Evolutionary conservation across 2,888 invertebrate species (phyloP).

Genomic region (Tachystola acroxantha): DNA sequence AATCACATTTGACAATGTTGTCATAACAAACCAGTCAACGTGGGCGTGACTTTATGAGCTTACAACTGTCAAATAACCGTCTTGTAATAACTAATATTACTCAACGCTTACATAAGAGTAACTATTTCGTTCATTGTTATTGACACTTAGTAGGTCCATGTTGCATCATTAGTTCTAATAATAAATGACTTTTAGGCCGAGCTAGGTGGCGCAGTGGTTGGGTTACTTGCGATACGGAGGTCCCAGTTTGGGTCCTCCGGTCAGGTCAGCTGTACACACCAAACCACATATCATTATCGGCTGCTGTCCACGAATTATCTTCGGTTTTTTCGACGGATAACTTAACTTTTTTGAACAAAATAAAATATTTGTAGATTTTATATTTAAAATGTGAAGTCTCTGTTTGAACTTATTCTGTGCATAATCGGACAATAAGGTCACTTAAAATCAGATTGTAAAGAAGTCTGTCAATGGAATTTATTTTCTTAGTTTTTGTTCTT

Average conservation of each 20-base stretch:
- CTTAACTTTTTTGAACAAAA: too few relatives aligned
- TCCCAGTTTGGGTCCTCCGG: too few relatives aligned
- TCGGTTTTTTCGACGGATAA: too few relatives aligned
- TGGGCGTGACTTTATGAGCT: slow-evolving; percentile 13
- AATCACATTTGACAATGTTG: slow-evolving; percentile 7
- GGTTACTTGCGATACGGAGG: too few relatives aligned
- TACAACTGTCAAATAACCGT: slow-evolving; percentile 18
- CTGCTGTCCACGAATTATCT: too few relatives aligned
- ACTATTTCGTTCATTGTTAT: not conserved
- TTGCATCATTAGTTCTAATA: too few relatives aligned
- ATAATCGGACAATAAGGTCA: slow-evolving; percentile 23
- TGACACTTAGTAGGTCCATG: too few relatives aligned
- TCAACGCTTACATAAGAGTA: slow-evolving; percentile 5
- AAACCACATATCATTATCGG: too few relatives aligned
- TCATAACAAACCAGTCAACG: slow-evolving; percentile 13
- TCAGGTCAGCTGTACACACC: too few relatives aligned
- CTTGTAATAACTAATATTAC: slow-evolving; percentile 5
- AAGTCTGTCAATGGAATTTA: not conserved
- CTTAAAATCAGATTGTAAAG: slow-evolving; percentile 15
- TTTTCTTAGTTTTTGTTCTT: not conserved
- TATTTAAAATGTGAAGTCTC: slow-evolving; percentile 6
- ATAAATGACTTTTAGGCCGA: too few relatives aligned
- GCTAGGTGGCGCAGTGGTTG: too few relatives aligned
- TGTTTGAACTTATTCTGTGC: slow-evolving; percentile 17
- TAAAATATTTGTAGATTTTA: too few relatives aligned